Evolutionary conservation across 2,888 invertebrate species (phyloP), one percentile per base, ranked within the genome.

Genomic region (Ochropleura leucogaster): DNA sequence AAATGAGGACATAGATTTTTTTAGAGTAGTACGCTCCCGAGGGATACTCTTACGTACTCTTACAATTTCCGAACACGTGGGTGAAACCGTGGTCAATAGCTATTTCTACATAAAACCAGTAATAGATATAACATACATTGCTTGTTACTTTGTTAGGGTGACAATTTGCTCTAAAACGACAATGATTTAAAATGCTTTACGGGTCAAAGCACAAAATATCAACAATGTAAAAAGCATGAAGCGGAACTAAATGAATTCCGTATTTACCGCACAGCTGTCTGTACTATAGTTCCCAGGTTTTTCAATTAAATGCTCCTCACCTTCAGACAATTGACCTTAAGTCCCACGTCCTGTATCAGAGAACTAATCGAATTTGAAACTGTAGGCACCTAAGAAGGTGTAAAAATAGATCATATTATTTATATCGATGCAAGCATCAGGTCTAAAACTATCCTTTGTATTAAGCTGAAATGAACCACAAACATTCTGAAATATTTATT

Each of bases 241-340:
- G 69, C 67, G 67, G 60, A 70, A 82, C 70, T 10, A n/a, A 79
- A n/a, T 46, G 10, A 74, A 68, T 70, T 60, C 51, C 57, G 67
- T 60, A 62, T 82, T 70, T 57, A 51, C 55, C 74, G 20, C 12
- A 12, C 47, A 63, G 53, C 44, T 62, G 62, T 69, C 14, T 64
- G 30, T 44, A 65, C 12, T 64, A 65, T 51, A 64, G 49, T 72
- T 79, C 80, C 76, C 63, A 69, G 51, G 65, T 66, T 75, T 82
- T 79, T 83, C 47, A 70, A 72, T 77, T 66, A 74, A 68, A 71
- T 65, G 70, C 65, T 67, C 46, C 60, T 82, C 63, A 80, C 85
- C 84, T 84, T 77, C 55, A 4, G 14, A 63, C 72, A 84, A 82
- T 84, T 84, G 77, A 84, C 84, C 85, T 77, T 18, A 57, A 63